Conservation (phyloP, 2,113 vertebrate species). For the Pterocles burchelli region DNA sequence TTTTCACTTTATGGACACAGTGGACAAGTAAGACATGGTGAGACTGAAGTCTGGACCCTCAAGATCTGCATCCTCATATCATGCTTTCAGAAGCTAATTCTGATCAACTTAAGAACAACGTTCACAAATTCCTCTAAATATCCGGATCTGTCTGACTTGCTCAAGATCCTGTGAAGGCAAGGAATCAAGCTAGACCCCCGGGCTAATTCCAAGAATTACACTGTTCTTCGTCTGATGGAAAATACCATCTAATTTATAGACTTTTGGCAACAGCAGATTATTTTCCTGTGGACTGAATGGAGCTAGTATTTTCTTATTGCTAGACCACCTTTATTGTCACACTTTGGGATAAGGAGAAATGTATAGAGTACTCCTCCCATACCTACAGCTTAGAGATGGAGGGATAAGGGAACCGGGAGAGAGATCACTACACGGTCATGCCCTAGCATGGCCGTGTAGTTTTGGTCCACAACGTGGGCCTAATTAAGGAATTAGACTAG, state of each 20-base stretch:
- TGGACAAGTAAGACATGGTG: neutral
- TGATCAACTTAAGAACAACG: neutral
- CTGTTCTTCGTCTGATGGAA: neutral
- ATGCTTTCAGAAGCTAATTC: neutral
- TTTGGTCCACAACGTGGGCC: constrained; percentile 2
- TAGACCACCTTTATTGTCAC: constrained; percentile 12
- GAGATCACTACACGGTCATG: constrained; percentile 24
- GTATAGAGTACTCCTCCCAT: neutral
- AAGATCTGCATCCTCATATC: neutral
- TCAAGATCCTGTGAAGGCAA: neutral
- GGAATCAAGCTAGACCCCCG: neutral
- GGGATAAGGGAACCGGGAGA: neutral
- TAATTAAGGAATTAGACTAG: constrained; percentile 37
- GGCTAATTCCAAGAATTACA: neutral
- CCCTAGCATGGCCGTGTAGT: neutral
- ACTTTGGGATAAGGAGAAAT: neutral
- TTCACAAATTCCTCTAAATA: neutral
- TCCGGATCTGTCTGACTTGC: neutral
- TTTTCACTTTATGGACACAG: neutral
- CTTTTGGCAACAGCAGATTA: neutral
- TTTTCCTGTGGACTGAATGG: neutral
- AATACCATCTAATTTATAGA: neutral
- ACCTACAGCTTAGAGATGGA: constrained; percentile 1
- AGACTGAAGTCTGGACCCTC: neutral
- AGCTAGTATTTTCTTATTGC: neutral